Evolutionary conservation across 2,888 invertebrate genomes (phyloP).

Genomic region (Dendrolimus pini): DNA sequence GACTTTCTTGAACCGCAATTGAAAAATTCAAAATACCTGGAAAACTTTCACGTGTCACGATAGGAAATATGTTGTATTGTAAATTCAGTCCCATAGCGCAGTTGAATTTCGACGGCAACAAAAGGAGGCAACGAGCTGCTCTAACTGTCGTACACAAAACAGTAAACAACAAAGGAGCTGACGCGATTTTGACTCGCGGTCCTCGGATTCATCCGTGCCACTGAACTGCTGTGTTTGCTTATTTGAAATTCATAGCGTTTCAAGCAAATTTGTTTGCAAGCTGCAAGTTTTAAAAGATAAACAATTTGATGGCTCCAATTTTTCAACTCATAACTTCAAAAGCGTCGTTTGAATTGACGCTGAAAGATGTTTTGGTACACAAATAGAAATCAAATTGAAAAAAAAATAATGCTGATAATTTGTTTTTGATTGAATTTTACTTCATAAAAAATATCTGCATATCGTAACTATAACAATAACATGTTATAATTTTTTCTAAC

Average conservation of each 20-base stretch:
- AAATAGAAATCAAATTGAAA: too few species aligned
- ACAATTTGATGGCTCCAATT: not conserved
- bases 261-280: slow-evolving; percentile 2
- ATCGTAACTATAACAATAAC: too few species aligned
- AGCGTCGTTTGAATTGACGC: not conserved
- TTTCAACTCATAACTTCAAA: not conserved
- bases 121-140: slow-evolving; percentile 13
- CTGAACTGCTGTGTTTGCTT: slow-evolving; percentile 6
- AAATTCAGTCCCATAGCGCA: slow-evolving; percentile 5
- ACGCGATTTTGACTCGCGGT: slow-evolving; percentile 14
- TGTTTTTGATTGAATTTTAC: too few species aligned
- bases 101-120: slow-evolving; percentile 16
- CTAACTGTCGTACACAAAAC: slow-evolving; percentile 10
- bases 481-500: too few species aligned
- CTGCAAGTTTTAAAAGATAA: not conserved
- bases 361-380: too few species aligned
- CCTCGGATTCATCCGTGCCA: slow-evolving; percentile 8
- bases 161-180: slow-evolving; percentile 14
- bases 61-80: slow-evolving; percentile 6
- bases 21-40: not conserved
- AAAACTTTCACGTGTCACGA: not conserved
- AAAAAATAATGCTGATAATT: too few species aligned
- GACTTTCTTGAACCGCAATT: not conserved
- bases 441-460: too few species aligned
- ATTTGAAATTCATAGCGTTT: slow-evolving; percentile 11